Conservation (phyloP, 2,797 vertebrate species). For the Gallinago solitaria region DNA sequence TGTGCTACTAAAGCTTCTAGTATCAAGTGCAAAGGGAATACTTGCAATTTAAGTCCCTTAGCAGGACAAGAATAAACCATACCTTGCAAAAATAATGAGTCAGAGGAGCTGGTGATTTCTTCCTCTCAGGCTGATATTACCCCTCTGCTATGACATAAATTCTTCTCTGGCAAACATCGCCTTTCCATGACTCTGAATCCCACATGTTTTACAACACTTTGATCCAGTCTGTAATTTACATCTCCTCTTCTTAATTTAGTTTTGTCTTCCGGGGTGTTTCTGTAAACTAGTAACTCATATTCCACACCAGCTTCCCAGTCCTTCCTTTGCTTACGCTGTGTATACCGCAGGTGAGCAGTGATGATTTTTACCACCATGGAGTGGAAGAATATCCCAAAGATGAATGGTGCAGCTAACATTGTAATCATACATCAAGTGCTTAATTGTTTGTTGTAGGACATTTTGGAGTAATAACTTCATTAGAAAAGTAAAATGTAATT, state of each 20-base stretch:
- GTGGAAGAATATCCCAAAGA: neutral
- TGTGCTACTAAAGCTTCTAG: neutral
- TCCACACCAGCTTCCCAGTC: neutral
- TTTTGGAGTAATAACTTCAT: slow-evolving; percentile 29
- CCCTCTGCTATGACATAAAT: neutral
- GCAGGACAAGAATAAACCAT: neutral
- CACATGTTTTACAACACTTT: neutral
- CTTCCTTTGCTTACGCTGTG: neutral
- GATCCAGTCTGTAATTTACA: neutral
- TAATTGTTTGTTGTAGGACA: slow-evolving; percentile 7
- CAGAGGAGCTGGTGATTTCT: neutral
- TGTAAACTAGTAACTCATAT: neutral
- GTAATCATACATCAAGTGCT: neutral
- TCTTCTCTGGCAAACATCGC: neutral
- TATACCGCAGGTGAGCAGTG: neutral
- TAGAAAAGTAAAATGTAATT: slow-evolving; percentile 18
- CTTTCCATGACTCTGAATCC: neutral
- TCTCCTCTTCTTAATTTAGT: neutral
- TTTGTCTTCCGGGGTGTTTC: neutral
- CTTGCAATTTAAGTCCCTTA: neutral
- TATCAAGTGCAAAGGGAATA: neutral
- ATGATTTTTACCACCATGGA: neutral
- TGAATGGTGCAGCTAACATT: neutral
- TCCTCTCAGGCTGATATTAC: neutral
- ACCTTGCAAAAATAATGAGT: neutral